Evolutionary conservation across 2,797 vertebrate species (phyloP), one percentile per base, ranked within the genome.

Genomic region (Discoglossus pictus): DNA sequence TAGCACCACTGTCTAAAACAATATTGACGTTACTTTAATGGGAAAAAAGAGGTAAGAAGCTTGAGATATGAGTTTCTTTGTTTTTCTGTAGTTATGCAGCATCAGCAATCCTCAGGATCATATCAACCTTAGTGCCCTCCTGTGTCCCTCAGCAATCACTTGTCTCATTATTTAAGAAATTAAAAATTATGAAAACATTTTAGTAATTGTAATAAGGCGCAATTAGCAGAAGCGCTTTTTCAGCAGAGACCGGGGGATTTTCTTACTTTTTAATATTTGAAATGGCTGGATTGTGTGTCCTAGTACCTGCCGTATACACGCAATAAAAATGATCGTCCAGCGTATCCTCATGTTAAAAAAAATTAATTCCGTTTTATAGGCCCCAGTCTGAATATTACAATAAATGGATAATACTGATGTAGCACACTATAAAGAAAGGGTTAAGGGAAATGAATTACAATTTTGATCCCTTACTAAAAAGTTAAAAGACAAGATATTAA

Each of bases 141-240:
- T 86, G 82, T 87, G 86, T 89, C 85, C 86, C 85, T 8, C 78
- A 79, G 87, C 84, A 89, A 89, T 88, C 86, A 84, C 83, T 88
- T 84, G 84, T 85, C 87, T 89, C 89, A 88, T 88, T 90, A 70
- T 70, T 86, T 89, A 89, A 82, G 83, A 89, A 88, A 89, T 90
- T 89, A 89, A 88, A 90, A 87, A 88, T 88, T 88, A 85, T 80
- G 82, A 86, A 87, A 86, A 89, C 84, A 88, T 88, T 87, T 91
- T 87, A 86, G 86, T 86, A 89, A 84, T 85, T 84, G 87, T 87
- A 89, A 89, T 89, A 88, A 89, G 87, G 84, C 84, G 82, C 84
- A 88, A 89, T 89, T 90, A 90, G 85, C 77, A 38, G 79, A 76
- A 2, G 75, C 82, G 83, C 84, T 61, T 67, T 86, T 89, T 89